A percentile compares a stretch with the other conserved stretches of the same genome.
phyloP scores from a whole-genome alignment of 2,888 invertebrate genomes.

The Antitype chi region DNA sequence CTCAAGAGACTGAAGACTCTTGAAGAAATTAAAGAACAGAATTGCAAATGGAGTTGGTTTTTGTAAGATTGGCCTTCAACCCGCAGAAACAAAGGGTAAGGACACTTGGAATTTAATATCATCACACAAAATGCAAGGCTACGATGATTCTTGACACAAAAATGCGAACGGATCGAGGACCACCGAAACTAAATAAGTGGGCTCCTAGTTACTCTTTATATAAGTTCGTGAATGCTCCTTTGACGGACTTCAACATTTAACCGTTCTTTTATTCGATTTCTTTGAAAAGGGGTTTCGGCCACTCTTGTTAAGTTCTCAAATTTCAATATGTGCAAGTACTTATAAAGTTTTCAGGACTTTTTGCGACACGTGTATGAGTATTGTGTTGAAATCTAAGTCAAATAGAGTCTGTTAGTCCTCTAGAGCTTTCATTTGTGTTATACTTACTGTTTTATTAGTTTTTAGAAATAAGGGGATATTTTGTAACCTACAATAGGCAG shows the following conservation, averaged over 20 bases:
- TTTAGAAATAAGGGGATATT: not conserved
- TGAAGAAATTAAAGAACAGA: slow-evolving; percentile 54
- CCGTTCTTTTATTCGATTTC: slow-evolving; percentile 54
- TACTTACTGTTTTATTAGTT: not conserved
- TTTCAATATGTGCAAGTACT: slow-evolving; percentile 55
- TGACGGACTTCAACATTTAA: slow-evolving; percentile 49
- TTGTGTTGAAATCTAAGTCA: slow-evolving; percentile 30
- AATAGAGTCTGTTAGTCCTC: slow-evolving; percentile 1
- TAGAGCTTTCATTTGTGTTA: slow-evolving; percentile 6
- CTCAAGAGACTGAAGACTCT: slow-evolving; percentile 32
- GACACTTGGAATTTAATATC: slow-evolving; percentile 56
- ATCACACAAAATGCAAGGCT: slow-evolving; percentile 52
- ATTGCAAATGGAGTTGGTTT: slow-evolving; percentile 50
- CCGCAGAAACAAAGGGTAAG: slow-evolving; percentile 30
- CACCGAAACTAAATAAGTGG: slow-evolving; percentile 50
- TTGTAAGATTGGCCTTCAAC: slow-evolving; percentile 33
- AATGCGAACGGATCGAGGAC: slow-evolving; percentile 39
- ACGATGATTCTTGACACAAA: slow-evolving; percentile 32
- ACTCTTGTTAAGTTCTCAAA: slow-evolving; percentile 58
- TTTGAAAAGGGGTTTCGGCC: slow-evolving; percentile 52
- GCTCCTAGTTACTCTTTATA: slow-evolving; percentile 44
- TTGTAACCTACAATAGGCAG: not conserved
- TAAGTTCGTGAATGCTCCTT: slow-evolving; percentile 48
- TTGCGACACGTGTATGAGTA: slow-evolving; percentile 3
- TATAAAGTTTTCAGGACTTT: slow-evolving; percentile 39